Base-by-base conservation (phyloP, 2,113 vertebrate genomes). In the Fulica atra region DNA sequence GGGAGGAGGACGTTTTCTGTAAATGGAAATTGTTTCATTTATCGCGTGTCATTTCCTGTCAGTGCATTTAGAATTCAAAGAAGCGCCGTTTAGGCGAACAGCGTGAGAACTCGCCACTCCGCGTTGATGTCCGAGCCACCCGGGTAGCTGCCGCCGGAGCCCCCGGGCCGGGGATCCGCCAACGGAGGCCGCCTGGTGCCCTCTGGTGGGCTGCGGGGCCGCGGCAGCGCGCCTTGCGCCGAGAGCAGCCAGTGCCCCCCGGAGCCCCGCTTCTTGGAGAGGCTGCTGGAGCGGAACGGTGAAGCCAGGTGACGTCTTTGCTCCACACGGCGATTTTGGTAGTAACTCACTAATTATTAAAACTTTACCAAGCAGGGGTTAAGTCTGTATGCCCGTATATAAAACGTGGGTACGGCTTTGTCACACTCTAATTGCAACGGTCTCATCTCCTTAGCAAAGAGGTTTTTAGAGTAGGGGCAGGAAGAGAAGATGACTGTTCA, bases 351-450 rank as follows among this genome's bases (percentile, higher is more conserved):
- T 6, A 4, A 8, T 51, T 57, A 11, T 10, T 25, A 50, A 64
- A 69, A 35, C 8, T 8, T 8, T 1, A 17, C 2, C 6, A 1
- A 6, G 25, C 20, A 10, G 6, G 36, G 3, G 61, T 29, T 21
- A 26, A 25, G 9, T 13, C 25, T 25, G 10, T 21, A 7, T 2
- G 35, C 7, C 5, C 2, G 0, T 3, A 10, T 10, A 15, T 2
- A 35, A 44, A 50, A 19, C 16, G 79, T 12, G 72, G 11, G 24
- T 28, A 46, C 19, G 24, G 4, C 31, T 13, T 50, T 9, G 8
- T 10, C 36, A 8, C 4, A 4, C n/a, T 79, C 46, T 16, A 57
- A 29, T 35, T 6, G 31, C 36, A 5, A 1, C 5, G 8, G 36
- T 78, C 29, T 79, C 44, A 18, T 9, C 40, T 33, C 25, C 18